A percentile compares a stretch with the other conserved stretches of the same genome.
These are phyloP conservation scores for Stenoptilia bipunctidactyla DNA, from an alignment of 2,888 invertebrate genomes.

Conservation along the genomic window DNA sequence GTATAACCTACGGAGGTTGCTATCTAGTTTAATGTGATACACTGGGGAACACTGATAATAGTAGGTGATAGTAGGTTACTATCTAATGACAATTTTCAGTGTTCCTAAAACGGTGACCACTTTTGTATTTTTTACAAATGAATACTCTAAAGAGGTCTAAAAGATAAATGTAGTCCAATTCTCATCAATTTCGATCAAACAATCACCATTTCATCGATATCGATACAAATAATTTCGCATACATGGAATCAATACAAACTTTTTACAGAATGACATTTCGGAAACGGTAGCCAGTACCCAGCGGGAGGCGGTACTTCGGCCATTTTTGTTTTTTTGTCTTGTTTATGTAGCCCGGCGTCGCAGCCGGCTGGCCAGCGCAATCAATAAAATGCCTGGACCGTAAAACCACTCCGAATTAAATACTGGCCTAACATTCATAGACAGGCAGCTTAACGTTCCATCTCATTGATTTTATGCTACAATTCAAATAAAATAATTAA, in stretches of 20 bases:
- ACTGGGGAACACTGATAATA: too few relatives aligned
- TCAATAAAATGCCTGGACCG: slow-evolving; percentile 62
- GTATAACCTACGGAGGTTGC: too few relatives aligned
- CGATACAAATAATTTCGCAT: too few relatives aligned
- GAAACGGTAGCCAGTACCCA: slow-evolving; percentile 58
- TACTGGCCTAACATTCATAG: slow-evolving; percentile 22
- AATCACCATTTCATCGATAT: too few relatives aligned
- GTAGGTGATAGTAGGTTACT: too few relatives aligned
- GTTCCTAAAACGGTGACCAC: too few relatives aligned
- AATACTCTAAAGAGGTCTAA: too few relatives aligned
- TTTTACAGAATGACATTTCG: slow-evolving; percentile 47
- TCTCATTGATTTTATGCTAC: neutral
- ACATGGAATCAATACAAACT: too few relatives aligned
- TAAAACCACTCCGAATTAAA: slow-evolving; percentile 59
- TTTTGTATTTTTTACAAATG: too few relatives aligned
- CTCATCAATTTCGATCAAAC: too few relatives aligned
- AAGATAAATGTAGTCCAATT: slow-evolving; percentile 13
- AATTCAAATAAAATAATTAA: neutral
- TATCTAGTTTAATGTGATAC: too few relatives aligned
- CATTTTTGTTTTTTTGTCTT: slow-evolving; percentile 59
- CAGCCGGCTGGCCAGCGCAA: slow-evolving; percentile 57
- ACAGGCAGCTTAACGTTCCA: neutral
- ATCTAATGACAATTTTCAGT: too few relatives aligned
- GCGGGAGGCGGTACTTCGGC: slow-evolving; percentile 61
- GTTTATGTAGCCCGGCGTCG: slow-evolving; percentile 54